Evolutionary conservation across 2,113 vertebrate genomes (phyloP), one percentile per base, ranked within the genome.

Genomic region (Scomber scombrus): DNA sequence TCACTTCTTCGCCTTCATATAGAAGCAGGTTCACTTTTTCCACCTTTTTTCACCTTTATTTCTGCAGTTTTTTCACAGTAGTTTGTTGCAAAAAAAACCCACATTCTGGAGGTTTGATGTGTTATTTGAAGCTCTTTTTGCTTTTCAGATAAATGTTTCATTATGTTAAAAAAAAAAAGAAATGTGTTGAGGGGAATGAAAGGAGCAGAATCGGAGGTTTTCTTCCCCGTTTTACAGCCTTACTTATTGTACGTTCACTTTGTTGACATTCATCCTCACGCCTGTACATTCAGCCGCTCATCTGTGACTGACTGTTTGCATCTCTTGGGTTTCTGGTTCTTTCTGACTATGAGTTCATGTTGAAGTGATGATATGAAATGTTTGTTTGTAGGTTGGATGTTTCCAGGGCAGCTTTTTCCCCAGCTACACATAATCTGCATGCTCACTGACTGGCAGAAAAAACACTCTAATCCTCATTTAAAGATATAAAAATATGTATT

Each of bases 351-450:
- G 13, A 18, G 56, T 70, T 31, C 18, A n/a, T 68, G n/a, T 69
- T 57, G 10, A 6, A 7, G 49, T 49, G 51, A 19, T 5, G 65
- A 29, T 57, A 51, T 62, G 3, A 51, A 64, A 67, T 3, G 4
- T n/a, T n/a, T n/a, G 62, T 68, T 16, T 46, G 64, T 63, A 57
- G 60, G 75, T 68, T 73, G 47, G 76, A 71, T 54, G 23, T 63
- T 64, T 8, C 14, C 15, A 3, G 23, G 26, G 71, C 68, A 63
- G 75, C 67, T 82, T 73, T 31, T 26, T 26, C 23, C 29, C 69
- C 79, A 75, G 79, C 63, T 19, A 14, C 58, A 54, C 34, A n/a
- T 56, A 65, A 81, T 71, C 67, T 67, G 89, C 90, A 92, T 90
- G 88, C 47, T 40, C 64, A 69, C 11, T 23, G 51, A 77, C 78